These are phyloP conservation scores for Betta splendens DNA, from an alignment of 2,797 vertebrate species.

Conservation along the genomic window DNA sequence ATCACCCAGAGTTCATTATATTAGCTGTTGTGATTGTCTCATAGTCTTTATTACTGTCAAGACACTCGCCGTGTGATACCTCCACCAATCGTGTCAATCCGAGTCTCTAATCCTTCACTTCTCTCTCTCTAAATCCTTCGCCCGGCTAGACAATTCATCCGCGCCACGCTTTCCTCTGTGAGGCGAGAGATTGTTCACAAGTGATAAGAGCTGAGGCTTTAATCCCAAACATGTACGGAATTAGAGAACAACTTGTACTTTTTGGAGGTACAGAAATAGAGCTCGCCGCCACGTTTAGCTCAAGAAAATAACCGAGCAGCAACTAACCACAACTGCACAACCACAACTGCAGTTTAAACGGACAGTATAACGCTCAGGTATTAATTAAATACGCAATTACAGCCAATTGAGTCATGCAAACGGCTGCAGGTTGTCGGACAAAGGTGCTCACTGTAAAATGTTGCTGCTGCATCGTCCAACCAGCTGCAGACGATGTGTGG, in stretches of 20 bases:
- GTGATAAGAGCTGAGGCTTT: conserved; percentile 61
- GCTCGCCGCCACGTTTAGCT: conserved; percentile 23
- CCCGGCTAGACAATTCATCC: conserved; percentile 61
- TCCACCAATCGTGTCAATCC: conserved; percentile 56
- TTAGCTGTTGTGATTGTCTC: conserved; percentile 38
- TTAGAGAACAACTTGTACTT: conserved; percentile 49
- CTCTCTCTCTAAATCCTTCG: conserved; percentile 60
- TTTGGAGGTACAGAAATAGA: conserved; percentile 28
- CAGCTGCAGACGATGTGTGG: conserved; percentile 29
- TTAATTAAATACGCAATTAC: conserved; percentile 4
- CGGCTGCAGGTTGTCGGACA: conserved; percentile 3
- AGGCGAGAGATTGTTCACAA: conserved; percentile 57
- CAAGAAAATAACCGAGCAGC: conserved; percentile 3
- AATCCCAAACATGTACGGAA: conserved; percentile 60
- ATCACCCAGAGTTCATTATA: conserved; percentile 52
- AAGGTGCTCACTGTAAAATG: conserved; percentile 19
- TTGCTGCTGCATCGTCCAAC: not conserved
- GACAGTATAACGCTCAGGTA: not conserved
- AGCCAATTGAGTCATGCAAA: not conserved
- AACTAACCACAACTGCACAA: too few species aligned
- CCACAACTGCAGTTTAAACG: not conserved
- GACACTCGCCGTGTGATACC: conserved; percentile 38
- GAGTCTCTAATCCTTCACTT: conserved; percentile 62
- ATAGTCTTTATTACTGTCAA: conserved; percentile 13
- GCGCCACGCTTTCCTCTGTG: conserved; percentile 43